Base-by-base conservation (phyloP, 2,888 invertebrate genomes). In the Sialis fuliginosa region DNA sequence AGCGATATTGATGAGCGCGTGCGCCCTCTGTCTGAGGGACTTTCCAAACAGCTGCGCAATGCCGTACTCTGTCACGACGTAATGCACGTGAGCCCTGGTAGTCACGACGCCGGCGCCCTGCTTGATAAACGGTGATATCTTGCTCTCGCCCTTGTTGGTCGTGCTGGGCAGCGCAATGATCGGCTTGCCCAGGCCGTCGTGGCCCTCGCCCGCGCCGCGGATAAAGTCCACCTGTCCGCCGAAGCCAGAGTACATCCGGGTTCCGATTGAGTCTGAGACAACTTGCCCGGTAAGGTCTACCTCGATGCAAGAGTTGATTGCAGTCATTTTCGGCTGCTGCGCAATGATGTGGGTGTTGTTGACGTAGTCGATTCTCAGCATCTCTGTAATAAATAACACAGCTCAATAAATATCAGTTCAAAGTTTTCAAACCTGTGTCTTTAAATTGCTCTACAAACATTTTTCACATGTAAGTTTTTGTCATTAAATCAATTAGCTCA, bases 271-370 rank as follows among this genome's bases (percentile, higher is more conserved):
- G 61, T 96, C 96, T 0, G 95, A 78, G 53, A 81, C 81, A 13
- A 96, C 79, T 65, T 96, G 96, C 1, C 96, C 96, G 0, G 93
- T 92, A 45, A 96, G 66, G 63, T 96, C 96, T 4, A 85, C 83
- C 66, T 96, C 95, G 55, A 96, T 87, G 63, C 90, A 91, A 0
- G 95, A 93, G 68, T 96, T 96, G 59, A 96, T 95, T 48, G 95
- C 93, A 0, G 93, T 93, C 83, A 96, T 93, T 55, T 73, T 76
- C 1, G 93, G 91, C 64, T 88, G 87, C 57, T 77, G 75, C 0
- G 86, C 79, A 46, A 95, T 78, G 48, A 92, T 69, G 54, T 79
- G 73, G 0, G 86, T 83, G 61, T 81, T 83, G 68, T 93, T 95
- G 10, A 90, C 89, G 60, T 90, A 90, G 61, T 88, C 82, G 3